Percentiles rank a stretch among this genome's conserved stretches.
These are phyloP conservation scores for Thaumatotibia leucotreta DNA, from an alignment of 1,140 invertebrate genomes.

Conservation along the genomic window DNA sequence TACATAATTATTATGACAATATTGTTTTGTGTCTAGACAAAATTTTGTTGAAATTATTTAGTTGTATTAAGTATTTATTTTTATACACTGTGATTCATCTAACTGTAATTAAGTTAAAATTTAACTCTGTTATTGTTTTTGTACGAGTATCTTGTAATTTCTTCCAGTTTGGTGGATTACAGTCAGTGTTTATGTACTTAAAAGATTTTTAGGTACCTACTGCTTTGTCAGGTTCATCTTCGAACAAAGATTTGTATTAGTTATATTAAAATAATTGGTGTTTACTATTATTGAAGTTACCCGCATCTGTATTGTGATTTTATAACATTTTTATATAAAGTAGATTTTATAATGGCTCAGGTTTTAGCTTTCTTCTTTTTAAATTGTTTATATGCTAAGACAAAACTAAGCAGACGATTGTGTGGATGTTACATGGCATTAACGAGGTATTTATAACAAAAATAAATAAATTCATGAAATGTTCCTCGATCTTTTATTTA, in stretches of 20 bases:
- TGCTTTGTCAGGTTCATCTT: not conserved
- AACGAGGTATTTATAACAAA: not conserved
- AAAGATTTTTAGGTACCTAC: not conserved
- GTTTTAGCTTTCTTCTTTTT: not conserved
- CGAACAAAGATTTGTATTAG: not conserved
- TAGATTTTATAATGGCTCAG: constrained; percentile 3
- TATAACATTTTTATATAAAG: constrained; percentile 6
- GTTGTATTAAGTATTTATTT: not conserved
- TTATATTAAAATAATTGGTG: not conserved
- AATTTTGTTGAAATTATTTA: not conserved
- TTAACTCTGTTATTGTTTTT: not conserved
- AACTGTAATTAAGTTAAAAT: not conserved
- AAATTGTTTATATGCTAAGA: not conserved
- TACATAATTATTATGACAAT: not conserved
- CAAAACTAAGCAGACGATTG: not conserved
- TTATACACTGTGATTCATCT: not conserved
- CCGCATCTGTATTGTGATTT: not conserved
- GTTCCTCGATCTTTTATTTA: not conserved
- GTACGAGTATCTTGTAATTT: not conserved
- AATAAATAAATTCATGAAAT: not conserved
- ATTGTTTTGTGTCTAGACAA: not conserved
- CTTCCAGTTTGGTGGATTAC: not conserved
- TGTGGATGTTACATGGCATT: not conserved
- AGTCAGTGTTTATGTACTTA: not conserved
- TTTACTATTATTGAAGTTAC: not conserved